Percentiles rank a stretch among this genome's conserved stretches.
These are phyloP conservation scores for Chymomyza procnemis DNA, from an alignment of 2,888 invertebrate species.

Conservation along the genomic window DNA sequence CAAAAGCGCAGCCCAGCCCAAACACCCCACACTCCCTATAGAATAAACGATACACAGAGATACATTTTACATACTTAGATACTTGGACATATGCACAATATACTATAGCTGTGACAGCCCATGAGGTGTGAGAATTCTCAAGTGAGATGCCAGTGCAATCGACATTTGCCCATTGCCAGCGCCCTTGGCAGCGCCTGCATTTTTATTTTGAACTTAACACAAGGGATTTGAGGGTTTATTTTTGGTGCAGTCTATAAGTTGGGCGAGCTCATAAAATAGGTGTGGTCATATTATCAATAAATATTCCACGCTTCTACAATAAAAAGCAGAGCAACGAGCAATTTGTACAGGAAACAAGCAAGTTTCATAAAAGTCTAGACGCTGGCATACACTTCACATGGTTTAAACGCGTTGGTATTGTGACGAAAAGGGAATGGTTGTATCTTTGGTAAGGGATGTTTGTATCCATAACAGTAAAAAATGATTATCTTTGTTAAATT, in stretches of 20 bases:
- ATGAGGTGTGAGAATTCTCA: slow-evolving; percentile 66
- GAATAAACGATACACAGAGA: background rate
- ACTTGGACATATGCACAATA: background rate
- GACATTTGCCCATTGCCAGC: slow-evolving; percentile 17
- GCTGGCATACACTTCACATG: background rate
- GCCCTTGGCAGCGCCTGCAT: slow-evolving; percentile 11
- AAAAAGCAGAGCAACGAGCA: slow-evolving; percentile 58
- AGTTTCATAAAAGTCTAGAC: background rate
- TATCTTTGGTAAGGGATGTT: background rate
- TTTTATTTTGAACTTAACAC: slow-evolving; percentile 56
- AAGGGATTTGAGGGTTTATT: slow-evolving; percentile 64
- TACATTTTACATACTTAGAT: background rate
- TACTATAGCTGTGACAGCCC: slow-evolving; percentile 6
- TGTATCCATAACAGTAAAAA: slow-evolving; percentile 25
- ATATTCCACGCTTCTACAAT: slow-evolving; percentile 58
- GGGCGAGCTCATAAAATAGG: slow-evolving; percentile 59
- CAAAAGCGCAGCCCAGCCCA: slow-evolving; percentile 47
- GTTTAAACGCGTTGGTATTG: background rate
- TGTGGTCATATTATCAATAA: slow-evolving; percentile 69
- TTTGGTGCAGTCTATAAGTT: slow-evolving; percentile 38
- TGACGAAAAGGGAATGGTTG: background rate
- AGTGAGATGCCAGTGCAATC: slow-evolving; percentile 48
- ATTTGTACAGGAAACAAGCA: slow-evolving; percentile 36
- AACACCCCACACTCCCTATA: slow-evolving; percentile 3
- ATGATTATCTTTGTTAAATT: slow-evolving; percentile 37